phyloP scores from a whole-genome alignment of 2,113 vertebrate species.

The Heterotis niloticus region DNA sequence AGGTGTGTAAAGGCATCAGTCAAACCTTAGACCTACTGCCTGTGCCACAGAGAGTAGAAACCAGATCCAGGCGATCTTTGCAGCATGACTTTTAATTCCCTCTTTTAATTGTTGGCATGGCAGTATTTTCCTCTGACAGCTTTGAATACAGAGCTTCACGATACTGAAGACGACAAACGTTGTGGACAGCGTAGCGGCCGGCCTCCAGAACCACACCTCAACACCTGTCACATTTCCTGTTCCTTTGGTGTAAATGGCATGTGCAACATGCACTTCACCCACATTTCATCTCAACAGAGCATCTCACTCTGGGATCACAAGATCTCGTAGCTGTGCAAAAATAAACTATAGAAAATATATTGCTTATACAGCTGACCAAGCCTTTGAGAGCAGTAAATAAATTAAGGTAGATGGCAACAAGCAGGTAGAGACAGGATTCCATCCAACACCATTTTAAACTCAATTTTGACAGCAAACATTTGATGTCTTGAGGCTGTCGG shows the following conservation, averaged over 20 bases:
- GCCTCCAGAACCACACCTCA: conserved; percentile 19
- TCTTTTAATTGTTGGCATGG: conserved; percentile 52
- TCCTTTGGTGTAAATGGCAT: conserved; percentile 38
- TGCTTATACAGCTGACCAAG: conserved; percentile 69
- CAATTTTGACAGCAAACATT: conserved; percentile 52
- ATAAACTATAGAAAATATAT: conserved; percentile 77
- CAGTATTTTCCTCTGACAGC: conserved; percentile 53
- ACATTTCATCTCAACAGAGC: conserved; percentile 46
- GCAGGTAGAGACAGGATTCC: conserved; percentile 41
- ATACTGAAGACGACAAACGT: conserved; percentile 26
- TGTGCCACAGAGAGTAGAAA: background rate
- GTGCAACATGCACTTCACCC: conserved; percentile 42
- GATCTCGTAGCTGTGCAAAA: conserved; percentile 78
- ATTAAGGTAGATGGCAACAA: conserved; percentile 59
- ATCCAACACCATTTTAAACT: conserved; percentile 34
- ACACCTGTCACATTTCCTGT: conserved; percentile 20
- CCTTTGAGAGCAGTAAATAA: conserved; percentile 67
- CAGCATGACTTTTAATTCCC: conserved; percentile 59
- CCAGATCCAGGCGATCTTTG: conserved; percentile 34
- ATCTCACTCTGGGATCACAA: conserved; percentile 30
- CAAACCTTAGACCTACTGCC: too few relatives aligned
- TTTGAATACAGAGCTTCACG: conserved; percentile 25
- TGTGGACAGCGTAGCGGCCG: conserved; percentile 9
- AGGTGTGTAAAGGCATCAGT: too few relatives aligned
- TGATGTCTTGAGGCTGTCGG: background rate